A percentile compares a stretch with the other conserved stretches of the same genome.
These are phyloP conservation scores for Pterocles burchelli DNA, from an alignment of 2,113 vertebrate genomes.

Conservation along the genomic window DNA sequence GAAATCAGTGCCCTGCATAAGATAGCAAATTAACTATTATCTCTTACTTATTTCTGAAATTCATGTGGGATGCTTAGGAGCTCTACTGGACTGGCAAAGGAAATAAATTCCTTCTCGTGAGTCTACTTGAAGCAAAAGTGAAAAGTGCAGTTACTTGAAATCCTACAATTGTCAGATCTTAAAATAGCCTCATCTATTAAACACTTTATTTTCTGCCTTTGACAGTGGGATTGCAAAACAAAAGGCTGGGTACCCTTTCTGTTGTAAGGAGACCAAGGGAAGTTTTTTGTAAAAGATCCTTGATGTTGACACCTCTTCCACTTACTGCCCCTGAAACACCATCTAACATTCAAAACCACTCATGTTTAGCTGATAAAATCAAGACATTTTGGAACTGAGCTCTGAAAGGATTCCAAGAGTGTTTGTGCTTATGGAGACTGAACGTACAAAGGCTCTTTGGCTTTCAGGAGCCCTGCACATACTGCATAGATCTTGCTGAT, in stretches of 20 bases:
- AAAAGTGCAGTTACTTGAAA: background rate
- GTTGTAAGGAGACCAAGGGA: background rate
- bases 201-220: background rate
- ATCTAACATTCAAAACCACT: background rate
- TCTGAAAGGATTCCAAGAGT: background rate
- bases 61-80: background rate
- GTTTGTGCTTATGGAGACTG: background rate
- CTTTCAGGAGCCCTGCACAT: background rate
- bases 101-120: background rate
- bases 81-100: background rate
- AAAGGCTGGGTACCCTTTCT: background rate
- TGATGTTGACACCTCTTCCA: background rate
- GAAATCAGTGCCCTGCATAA: background rate
- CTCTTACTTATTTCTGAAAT: background rate
- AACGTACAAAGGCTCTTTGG: background rate
- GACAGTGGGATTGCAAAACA: background rate
- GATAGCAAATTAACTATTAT: background rate
- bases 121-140: background rate
- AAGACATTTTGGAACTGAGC: background rate
- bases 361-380: background rate
- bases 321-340: background rate
- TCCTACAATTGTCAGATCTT: background rate
- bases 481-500: background rate
- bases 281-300: background rate
- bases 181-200: background rate